Evolutionary conservation across 2,797 vertebrate genomes (phyloP).

Genomic region (Sparus aurata): DNA sequence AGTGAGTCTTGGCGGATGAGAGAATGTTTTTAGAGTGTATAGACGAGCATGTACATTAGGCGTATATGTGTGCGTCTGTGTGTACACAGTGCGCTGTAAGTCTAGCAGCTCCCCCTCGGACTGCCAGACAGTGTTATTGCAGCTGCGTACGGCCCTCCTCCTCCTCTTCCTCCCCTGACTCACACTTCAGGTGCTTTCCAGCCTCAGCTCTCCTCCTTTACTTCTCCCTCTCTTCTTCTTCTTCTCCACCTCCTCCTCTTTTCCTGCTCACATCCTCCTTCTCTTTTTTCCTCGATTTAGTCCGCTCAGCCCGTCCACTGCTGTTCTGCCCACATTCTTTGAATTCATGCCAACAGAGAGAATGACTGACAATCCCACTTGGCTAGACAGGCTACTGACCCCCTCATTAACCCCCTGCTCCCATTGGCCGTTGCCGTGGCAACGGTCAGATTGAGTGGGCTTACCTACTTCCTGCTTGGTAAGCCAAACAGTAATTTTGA

Average conservation of each 20-base stretch:
- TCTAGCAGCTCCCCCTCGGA: slow-evolving; percentile 65
- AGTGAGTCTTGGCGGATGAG: slow-evolving; percentile 37
- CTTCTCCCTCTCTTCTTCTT: slow-evolving; percentile 41
- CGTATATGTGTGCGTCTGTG: slow-evolving; percentile 28
- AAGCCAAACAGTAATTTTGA: slow-evolving; percentile 74
- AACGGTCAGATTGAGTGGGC: slow-evolving; percentile 60
- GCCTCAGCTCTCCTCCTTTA: slow-evolving; percentile 35
- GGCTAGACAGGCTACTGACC: slow-evolving; percentile 55
- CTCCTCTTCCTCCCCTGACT: slow-evolving; percentile 61
- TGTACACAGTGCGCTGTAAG: slow-evolving; percentile 21
- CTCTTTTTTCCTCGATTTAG: slow-evolving; percentile 7
- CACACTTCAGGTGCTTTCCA: slow-evolving; percentile 82
- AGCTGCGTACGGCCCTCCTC: slow-evolving; percentile 71
- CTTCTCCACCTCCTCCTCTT: not conserved
- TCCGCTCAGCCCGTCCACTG: slow-evolving; percentile 35
- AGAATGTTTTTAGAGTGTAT: slow-evolving; percentile 51
- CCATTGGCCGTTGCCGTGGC: slow-evolving; percentile 47
- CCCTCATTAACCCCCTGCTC: slow-evolving; percentile 66
- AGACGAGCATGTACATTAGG: slow-evolving; percentile 40
- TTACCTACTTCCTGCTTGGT: slow-evolving; percentile 70
- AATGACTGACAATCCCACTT: slow-evolving; percentile 62
- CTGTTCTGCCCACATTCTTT: slow-evolving; percentile 59
- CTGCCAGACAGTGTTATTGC: slow-evolving; percentile 79
- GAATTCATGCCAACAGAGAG: slow-evolving; percentile 49
- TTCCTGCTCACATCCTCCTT: not conserved